A percentile compares a stretch with the other conserved stretches of the same genome.
Conservation (phyloP, 1,140 invertebrate species). For the Drosophila orosa region DNA sequence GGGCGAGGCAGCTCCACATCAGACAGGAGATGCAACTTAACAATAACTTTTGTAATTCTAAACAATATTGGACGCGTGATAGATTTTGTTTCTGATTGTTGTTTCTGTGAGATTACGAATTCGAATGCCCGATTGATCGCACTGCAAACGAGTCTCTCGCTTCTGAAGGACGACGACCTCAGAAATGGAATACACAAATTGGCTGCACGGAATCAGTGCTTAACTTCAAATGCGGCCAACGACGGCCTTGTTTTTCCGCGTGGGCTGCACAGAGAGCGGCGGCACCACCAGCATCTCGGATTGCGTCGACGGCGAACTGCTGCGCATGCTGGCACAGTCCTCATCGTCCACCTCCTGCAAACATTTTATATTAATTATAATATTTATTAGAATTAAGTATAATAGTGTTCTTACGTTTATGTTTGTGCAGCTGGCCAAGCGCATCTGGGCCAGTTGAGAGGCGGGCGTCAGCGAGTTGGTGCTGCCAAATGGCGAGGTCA, state of each 20-base stretch:
- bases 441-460: constrained; percentile 91
- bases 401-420: constrained; percentile 89
- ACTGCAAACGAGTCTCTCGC: constrained; percentile 36
- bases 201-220: constrained; percentile 21
- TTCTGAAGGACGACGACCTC: constrained; percentile 30
- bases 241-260: constrained; percentile 88
- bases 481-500: constrained; percentile 93
- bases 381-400: neutral
- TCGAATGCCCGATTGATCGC: constrained; percentile 36
- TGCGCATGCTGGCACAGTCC: constrained; percentile 85
- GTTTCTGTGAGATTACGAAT: constrained; percentile 59
- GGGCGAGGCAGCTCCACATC: constrained; percentile 24
- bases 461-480: constrained; percentile 90
- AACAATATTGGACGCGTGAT: constrained; percentile 59
- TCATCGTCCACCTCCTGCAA: constrained; percentile 87
- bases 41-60: constrained; percentile 55
- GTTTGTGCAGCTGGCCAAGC: constrained; percentile 92
- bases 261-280: constrained; percentile 92
- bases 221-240: constrained; percentile 65
- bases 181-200: constrained; percentile 64
- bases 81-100: constrained; percentile 35
- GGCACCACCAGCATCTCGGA: constrained; percentile 89
- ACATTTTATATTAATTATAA: constrained; percentile 48
- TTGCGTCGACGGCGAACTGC: constrained; percentile 86
- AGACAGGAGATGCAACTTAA: constrained; percentile 47